phyloP scores from a whole-genome alignment of 2,888 invertebrate species.

The Zygogramma bicolorata region DNA sequence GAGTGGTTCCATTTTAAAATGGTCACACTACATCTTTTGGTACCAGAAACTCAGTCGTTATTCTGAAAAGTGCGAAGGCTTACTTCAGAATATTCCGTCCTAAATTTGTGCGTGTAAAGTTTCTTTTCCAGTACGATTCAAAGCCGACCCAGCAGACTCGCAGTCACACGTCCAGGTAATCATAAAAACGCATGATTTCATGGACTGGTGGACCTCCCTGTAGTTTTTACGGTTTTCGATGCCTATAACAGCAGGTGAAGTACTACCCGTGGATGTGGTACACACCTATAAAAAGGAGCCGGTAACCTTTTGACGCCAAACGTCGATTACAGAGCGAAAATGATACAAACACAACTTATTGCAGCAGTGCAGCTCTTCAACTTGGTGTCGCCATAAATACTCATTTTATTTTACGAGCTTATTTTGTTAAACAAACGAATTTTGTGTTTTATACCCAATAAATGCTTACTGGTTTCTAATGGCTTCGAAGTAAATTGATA shows the following conservation, averaged over 20 bases:
- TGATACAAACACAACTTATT: neutral
- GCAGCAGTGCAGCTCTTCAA: neutral
- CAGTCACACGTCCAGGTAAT: neutral
- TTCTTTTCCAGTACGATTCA: too few species aligned
- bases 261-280: neutral
- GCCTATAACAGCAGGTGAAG: slow-evolving; percentile 16
- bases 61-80: too few species aligned
- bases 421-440: slow-evolving; percentile 1
- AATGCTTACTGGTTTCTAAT: neutral
- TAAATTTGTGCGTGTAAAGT: too few species aligned
- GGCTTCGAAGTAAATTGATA: neutral
- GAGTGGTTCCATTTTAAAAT: too few species aligned
- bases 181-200: neutral
- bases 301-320: slow-evolving; percentile 12
- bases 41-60: too few species aligned
- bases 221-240: neutral
- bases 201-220: slow-evolving; percentile 2
- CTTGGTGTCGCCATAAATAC: neutral
- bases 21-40: too few species aligned
- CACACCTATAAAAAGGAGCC: slow-evolving; percentile 6
- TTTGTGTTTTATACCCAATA: neutral
- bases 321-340: neutral
- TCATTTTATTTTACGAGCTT: neutral
- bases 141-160: neutral
- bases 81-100: too few species aligned